Percentiles rank a stretch among this genome's conserved stretches.
Evolutionary conservation across 2,113 vertebrate species (phyloP).

Genomic region (Paralichthys olivaceus): DNA sequence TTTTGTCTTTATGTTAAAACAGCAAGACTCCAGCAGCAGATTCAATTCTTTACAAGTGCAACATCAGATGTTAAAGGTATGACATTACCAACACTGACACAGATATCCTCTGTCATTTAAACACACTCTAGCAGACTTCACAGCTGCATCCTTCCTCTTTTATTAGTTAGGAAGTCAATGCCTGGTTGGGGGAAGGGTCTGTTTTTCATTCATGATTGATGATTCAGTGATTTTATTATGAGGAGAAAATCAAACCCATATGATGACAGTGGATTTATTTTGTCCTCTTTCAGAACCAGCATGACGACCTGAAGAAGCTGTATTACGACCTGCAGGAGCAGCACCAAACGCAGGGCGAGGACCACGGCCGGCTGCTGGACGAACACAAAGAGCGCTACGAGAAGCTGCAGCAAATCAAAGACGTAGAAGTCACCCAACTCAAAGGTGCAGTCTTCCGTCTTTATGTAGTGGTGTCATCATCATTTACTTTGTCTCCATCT

Average conservation of each 20-base stretch:
- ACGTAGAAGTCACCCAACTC: slow-evolving; percentile 89
- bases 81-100: slow-evolving; percentile 34
- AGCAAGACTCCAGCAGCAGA: slow-evolving; percentile 92
- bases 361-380: slow-evolving; percentile 87
- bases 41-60: slow-evolving; percentile 92
- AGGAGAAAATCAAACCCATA: neutral
- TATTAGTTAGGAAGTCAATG: neutral
- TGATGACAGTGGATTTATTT: slow-evolving; percentile 1
- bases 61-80: slow-evolving; percentile 97
- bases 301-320: slow-evolving; percentile 95
- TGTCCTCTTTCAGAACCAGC: slow-evolving; percentile 87
- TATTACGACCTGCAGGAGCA: slow-evolving; percentile 90
- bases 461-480: neutral
- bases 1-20: slow-evolving; percentile 47
- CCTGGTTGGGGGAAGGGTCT: too few relatives aligned
- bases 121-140: neutral
- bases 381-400: slow-evolving; percentile 89
- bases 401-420: slow-evolving; percentile 90
- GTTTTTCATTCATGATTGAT: neutral
- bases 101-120: neutral
- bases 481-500: slow-evolving; percentile 62
- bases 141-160: slow-evolving; percentile 24
- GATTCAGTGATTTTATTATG: neutral
- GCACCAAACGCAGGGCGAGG: slow-evolving; percentile 88
- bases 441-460: slow-evolving; percentile 85